These are phyloP conservation scores for Nicator chloris DNA, from an alignment of 2,113 vertebrate species.

Conservation along the genomic window DNA sequence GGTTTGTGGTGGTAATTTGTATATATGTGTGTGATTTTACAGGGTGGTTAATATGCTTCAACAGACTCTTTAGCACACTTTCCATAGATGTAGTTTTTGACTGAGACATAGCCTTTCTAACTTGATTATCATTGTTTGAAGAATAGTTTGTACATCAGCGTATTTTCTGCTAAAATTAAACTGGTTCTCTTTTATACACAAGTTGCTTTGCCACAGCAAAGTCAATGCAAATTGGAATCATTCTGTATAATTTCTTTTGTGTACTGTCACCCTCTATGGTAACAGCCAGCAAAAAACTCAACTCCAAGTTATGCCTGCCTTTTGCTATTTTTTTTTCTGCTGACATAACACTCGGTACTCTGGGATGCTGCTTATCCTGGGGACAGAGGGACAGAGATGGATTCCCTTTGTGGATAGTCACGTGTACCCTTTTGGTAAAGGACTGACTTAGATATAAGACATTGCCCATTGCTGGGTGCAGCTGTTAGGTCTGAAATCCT, in stretches of 20 bases:
- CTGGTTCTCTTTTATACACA: neutral
- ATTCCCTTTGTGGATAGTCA: neutral
- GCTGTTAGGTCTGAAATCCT: neutral
- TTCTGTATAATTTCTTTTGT: neutral
- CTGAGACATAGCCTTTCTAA: neutral
- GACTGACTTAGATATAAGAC: neutral
- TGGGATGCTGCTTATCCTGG: neutral
- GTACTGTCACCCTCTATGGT: neutral
- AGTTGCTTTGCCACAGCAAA: neutral
- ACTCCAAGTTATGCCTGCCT: neutral
- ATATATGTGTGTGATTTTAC: neutral
- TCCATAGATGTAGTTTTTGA: neutral
- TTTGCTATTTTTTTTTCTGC: neutral
- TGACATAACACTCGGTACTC: neutral
- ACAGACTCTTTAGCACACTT: neutral
- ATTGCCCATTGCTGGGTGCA: neutral
- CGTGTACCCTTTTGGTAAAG: neutral
- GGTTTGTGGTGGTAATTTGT: neutral
- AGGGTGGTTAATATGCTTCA: neutral
- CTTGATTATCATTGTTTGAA: neutral
- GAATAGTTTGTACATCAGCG: neutral
- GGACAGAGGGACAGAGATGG: neutral
- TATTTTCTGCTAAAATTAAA: conserved; percentile 13
- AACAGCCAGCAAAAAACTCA: neutral
- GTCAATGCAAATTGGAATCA: neutral